Conservation (phyloP, 1,140 invertebrate species). For the Harlomillsia oculata region DNA sequence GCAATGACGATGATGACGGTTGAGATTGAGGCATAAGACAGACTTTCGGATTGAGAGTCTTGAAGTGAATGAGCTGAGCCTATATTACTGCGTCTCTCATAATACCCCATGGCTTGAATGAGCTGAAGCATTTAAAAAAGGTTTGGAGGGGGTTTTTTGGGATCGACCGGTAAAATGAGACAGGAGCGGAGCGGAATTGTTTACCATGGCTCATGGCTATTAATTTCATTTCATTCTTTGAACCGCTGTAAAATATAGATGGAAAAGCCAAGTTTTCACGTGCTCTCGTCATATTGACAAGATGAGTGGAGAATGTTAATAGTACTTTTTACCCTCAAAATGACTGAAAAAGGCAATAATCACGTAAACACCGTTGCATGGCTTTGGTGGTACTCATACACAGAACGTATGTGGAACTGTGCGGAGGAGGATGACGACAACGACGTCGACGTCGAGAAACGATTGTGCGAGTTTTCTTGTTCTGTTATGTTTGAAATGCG, state of each 20-base stretch:
- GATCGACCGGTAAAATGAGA: neutral
- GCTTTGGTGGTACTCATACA: no score
- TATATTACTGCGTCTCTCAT: no score
- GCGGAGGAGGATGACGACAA: neutral
- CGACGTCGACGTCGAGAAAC: neutral
- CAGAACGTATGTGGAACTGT: no score
- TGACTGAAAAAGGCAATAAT: constrained; percentile 30
- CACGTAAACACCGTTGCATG: constrained; percentile 27
- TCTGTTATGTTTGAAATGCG: no score
- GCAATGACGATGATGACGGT: no score
- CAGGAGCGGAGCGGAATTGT: constrained; percentile 19
- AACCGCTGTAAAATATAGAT: constrained; percentile 32
- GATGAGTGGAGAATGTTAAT: constrained; percentile 33
- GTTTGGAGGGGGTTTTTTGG: no score
- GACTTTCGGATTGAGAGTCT: no score
- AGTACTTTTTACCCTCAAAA: constrained; percentile 30
- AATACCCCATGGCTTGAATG: no score
- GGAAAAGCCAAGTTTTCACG: constrained; percentile 32
- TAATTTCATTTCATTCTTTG: constrained; percentile 36
- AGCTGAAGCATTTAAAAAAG: no score
- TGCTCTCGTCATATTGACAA: constrained; percentile 29
- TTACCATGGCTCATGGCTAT: constrained; percentile 35
- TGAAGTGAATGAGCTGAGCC: no score
- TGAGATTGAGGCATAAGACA: no score
- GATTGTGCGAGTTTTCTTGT: no score